Base-by-base conservation (phyloP, 2,888 invertebrate genomes). In the Pyrochroa serraticornis region DNA sequence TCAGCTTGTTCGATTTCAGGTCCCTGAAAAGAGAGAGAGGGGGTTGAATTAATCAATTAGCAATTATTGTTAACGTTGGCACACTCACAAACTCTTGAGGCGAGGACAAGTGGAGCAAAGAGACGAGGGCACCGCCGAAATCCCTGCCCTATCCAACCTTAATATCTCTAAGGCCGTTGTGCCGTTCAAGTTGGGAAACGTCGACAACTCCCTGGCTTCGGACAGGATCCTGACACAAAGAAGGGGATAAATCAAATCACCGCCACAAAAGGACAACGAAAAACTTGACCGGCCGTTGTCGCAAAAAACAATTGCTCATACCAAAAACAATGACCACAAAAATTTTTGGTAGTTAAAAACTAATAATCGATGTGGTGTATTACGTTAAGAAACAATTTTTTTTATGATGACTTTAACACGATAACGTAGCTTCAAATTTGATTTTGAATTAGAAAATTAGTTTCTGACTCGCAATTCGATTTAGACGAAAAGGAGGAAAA, bases 161-260 rank as follows among this genome's bases (percentile, higher is more conserved):
- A 97, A 83, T 65, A 90, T 85, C 78, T 93, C 93, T 78, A 97
- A 81, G 2, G 91, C 87, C 66, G 76, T 75, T 14, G 92, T 90
- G 42, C 93, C 95, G 73, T 90, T 90, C 71, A 96, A 83, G 76
- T 90, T 87, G 8, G 96, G 96, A 80, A 97, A 92, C 66, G 83
- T 82, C 59, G 85, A 86, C 75, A 95, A 82, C 65, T 89, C 89
- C 63, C 90, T 85, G 57, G 92, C 90, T 80, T 95, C 94, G 39
- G 95, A 95, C 64, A 97, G 78, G 67, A 92, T 89, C 68, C 96
- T 97, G 81, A 53, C 74, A 56, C 38, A 57, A 60, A 56, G 58
- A 37, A 56, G 33, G 45, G 22, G 6, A 47, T 58, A 52, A 52
- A 58, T 58, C 52, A 58, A 52, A 58, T 57, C 47, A 43, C 44